A percentile compares a stretch with the other conserved stretches of the same genome.
Conservation (phyloP, 2,113 vertebrate species). For the Menidia beryllina region DNA sequence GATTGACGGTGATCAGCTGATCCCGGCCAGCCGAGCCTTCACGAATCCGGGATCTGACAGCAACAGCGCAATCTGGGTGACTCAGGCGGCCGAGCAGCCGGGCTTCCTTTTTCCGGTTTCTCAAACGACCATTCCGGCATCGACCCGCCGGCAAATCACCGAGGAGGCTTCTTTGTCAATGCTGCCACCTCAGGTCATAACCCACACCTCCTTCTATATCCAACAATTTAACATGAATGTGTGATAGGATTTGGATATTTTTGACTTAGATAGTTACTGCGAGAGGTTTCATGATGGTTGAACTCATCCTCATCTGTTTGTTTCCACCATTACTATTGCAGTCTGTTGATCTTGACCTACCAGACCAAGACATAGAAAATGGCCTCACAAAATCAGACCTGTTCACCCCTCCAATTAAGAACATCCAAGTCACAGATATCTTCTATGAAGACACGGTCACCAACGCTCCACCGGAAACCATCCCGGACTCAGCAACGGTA, state of each 20-base stretch:
- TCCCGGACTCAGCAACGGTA: conserved; percentile 3
- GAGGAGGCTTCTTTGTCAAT: conserved; percentile 73
- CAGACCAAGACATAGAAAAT: conserved; percentile 36
- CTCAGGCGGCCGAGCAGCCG: conserved; percentile 66
- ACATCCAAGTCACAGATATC: conserved; percentile 70
- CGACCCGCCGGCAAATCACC: conserved; percentile 63
- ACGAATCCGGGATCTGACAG: conserved; percentile 43
- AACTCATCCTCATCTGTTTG: background rate
- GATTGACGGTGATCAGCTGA: conserved; percentile 47
- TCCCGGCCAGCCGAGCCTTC: conserved; percentile 22
- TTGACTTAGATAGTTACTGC: too few relatives aligned
- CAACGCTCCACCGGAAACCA: conserved; percentile 37
- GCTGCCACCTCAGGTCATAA: conserved; percentile 50
- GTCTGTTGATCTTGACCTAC: conserved; percentile 14
- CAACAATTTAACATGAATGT: background rate
- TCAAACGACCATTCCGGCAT: conserved; percentile 35
- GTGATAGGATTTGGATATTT: background rate
- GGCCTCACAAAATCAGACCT: conserved; percentile 33
- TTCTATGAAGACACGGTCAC: conserved; percentile 73
- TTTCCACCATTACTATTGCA: conserved; percentile 3
- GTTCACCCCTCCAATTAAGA: conserved; percentile 48
- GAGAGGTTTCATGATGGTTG: background rate
- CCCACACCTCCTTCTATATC: background rate
- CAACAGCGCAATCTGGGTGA: conserved; percentile 72
- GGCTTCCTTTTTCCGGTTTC: conserved; percentile 75